Evolutionary conservation across 2,113 vertebrate genomes (phyloP).

Genomic region (Neogale vison): DNA sequence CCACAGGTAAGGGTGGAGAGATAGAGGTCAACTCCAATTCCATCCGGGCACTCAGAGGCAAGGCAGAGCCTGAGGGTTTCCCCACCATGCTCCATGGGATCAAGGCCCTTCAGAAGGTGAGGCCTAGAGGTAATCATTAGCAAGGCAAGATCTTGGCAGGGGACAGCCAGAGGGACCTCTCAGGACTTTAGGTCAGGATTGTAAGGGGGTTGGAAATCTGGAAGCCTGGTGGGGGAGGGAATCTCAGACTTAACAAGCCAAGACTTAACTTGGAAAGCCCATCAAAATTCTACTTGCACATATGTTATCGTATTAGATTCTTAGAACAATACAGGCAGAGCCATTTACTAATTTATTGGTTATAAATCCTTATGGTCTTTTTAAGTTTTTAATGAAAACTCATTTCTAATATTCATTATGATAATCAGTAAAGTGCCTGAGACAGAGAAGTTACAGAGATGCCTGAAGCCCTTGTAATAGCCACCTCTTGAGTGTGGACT

Average conservation of each 20-base stretch:
- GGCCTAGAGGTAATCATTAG: background rate
- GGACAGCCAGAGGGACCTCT: background rate
- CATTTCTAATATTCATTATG: conserved; percentile 1
- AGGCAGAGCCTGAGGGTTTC: background rate
- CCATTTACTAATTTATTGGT: background rate
- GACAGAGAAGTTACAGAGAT: background rate
- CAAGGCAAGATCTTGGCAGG: background rate
- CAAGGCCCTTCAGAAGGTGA: background rate
- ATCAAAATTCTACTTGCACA: background rate
- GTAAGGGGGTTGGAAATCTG: background rate
- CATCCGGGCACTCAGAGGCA: background rate
- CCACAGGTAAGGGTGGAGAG: background rate
- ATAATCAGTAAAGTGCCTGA: conserved; percentile 9
- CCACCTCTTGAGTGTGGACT: background rate
- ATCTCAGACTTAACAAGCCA: background rate
- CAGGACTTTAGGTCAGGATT: background rate
- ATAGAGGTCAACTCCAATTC: background rate
- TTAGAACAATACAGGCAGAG: background rate
- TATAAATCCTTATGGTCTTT: background rate
- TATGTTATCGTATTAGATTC: background rate
- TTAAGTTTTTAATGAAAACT: background rate
- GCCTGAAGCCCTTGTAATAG: background rate
- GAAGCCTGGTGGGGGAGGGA: background rate
- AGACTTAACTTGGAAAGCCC: background rate
- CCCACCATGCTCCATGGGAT: background rate